A percentile compares a stretch with the other conserved stretches of the same genome.
phyloP scores from a whole-genome alignment of 2,113 vertebrate genomes.

The Hyperopisus bebe region DNA sequence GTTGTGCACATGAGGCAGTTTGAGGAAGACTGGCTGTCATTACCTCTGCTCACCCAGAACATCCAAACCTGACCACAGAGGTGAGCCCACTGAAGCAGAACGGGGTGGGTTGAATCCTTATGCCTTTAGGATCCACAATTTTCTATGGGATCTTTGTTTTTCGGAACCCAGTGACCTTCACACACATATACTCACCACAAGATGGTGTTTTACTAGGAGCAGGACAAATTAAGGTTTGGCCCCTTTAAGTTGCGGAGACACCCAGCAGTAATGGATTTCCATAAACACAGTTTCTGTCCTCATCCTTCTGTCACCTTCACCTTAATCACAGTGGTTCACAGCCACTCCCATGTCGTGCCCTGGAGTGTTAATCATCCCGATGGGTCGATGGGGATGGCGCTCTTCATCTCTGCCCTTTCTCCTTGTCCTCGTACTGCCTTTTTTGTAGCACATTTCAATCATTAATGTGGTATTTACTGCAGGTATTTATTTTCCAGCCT shows the following conservation, averaged over 20 bases:
- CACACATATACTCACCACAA: background rate
- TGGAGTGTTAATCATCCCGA: background rate
- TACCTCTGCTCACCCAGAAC: background rate
- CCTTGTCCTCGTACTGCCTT: background rate
- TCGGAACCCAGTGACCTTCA: background rate
- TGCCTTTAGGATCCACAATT: background rate
- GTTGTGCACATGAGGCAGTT: background rate
- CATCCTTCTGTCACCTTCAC: background rate
- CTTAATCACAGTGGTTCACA: background rate
- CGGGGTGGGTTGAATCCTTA: background rate
- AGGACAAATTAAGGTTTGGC: background rate
- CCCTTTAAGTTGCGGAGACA: background rate
- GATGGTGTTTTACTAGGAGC: background rate
- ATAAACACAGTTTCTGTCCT: background rate
- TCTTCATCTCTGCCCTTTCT: background rate
- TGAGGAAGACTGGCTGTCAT: background rate
- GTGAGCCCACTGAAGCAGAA: conserved; percentile 3
- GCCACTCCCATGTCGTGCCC: background rate
- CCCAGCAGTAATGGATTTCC: background rate
- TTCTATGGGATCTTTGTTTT: background rate
- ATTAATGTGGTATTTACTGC: background rate
- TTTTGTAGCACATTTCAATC: background rate
- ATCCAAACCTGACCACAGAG: conserved; percentile 4
- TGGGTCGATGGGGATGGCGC: background rate
- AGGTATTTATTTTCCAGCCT: background rate